Evolutionary conservation across 2,888 invertebrate species (phyloP).

Genomic region (Cremastobaeus sp.): DNA sequence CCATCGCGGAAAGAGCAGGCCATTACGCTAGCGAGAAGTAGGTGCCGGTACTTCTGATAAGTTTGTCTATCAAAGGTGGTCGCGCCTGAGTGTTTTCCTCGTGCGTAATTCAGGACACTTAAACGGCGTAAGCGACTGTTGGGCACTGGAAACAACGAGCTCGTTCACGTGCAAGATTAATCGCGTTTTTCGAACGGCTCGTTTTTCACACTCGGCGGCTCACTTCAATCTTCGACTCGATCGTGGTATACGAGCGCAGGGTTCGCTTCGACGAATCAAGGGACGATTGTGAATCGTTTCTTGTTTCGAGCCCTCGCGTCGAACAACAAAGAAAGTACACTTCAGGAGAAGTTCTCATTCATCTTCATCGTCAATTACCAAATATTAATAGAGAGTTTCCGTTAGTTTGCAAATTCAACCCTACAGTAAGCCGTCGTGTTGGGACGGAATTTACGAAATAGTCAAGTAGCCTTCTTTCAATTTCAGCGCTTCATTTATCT

Average conservation of each 20-base stretch:
- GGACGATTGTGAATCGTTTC: neutral
- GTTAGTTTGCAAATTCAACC: constrained; percentile 26
- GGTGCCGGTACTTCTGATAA: no score
- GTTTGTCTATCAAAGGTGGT: no score
- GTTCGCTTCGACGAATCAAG: neutral
- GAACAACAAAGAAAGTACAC: constrained; percentile 51
- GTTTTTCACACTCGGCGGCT: no score
- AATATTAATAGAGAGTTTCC: constrained; percentile 23
- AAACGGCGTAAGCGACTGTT: no score
- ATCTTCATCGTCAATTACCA: constrained; percentile 55
- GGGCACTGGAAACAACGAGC: no score
- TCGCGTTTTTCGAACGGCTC: no score
- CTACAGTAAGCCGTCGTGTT: constrained; percentile 18
- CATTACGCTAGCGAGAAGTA: no score
- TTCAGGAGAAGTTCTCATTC: constrained; percentile 39
- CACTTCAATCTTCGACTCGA: no score
- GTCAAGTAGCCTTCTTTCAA: constrained; percentile 30
- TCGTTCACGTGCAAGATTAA: no score
- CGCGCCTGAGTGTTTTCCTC: no score
- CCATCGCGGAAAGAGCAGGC: no score
- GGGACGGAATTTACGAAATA: constrained; percentile 23
- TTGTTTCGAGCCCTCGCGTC: constrained; percentile 4
- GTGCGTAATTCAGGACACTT: no score
- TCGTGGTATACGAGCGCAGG: neutral
- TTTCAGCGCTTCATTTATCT: constrained; percentile 38